Percentiles rank a stretch among this genome's conserved stretches.
Conservation (phyloP, 2,113 vertebrate genomes). For the Tenebrosternarchus preto region DNA sequence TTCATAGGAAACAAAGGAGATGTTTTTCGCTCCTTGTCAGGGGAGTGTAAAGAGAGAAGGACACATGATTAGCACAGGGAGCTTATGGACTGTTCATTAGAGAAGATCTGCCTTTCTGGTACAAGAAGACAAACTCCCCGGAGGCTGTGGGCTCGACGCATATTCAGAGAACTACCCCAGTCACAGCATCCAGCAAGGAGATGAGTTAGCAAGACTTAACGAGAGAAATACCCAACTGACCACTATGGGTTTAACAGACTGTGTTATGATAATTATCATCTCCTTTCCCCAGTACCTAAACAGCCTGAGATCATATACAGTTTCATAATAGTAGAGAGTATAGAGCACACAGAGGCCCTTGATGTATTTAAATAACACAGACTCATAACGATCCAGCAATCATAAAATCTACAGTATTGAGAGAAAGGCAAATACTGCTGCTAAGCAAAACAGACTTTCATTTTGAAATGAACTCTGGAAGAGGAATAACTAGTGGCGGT, state of each 20-base stretch:
- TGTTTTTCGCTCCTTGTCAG: slow-evolving; percentile 8
- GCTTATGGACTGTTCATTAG: slow-evolving; percentile 30
- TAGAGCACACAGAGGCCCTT: too few relatives aligned
- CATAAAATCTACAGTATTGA: too few relatives aligned
- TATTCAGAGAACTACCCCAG: not conserved
- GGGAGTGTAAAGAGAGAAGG: slow-evolving; percentile 17
- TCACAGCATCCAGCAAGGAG: not conserved
- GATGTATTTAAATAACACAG: too few relatives aligned
- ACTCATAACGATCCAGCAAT: too few relatives aligned
- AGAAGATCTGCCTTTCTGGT: slow-evolving; percentile 20
- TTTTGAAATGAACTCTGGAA: too few relatives aligned
- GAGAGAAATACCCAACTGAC: not conserved
- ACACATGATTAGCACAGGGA: slow-evolving; percentile 7
- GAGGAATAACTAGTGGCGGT: not conserved
- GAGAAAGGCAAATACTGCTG: too few relatives aligned
- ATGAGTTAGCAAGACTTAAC: not conserved
- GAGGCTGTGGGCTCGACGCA: not conserved
- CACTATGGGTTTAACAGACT: not conserved
- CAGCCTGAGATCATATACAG: not conserved
- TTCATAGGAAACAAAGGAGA: slow-evolving; percentile 26
- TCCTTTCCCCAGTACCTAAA: not conserved
- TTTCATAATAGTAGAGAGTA: not conserved
- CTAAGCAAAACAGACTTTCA: too few relatives aligned
- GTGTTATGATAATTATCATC: not conserved
- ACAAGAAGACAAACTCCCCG: not conserved